phyloP scores from a whole-genome alignment of 2,113 vertebrate genomes.

The Girardinichthys multiradiatus region DNA sequence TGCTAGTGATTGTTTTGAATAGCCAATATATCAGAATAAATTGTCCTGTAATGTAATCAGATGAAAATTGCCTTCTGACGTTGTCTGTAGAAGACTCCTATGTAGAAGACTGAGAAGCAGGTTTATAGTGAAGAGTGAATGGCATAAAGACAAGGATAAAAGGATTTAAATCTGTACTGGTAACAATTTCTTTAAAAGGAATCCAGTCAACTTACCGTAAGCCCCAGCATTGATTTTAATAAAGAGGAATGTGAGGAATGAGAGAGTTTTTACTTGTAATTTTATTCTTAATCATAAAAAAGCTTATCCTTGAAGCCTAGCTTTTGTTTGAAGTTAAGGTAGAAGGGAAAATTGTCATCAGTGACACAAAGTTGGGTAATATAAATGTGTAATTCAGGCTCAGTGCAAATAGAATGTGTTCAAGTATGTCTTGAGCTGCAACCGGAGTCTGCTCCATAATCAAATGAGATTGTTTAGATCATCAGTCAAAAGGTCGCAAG shows the following conservation, averaged over 20 bases:
- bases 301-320: slow-evolving; percentile 19
- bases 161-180: slow-evolving; percentile 57
- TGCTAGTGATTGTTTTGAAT: slow-evolving; percentile 68
- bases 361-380: slow-evolving; percentile 11
- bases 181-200: slow-evolving; percentile 64
- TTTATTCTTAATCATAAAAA: slow-evolving; percentile 41
- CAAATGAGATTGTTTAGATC: slow-evolving; percentile 50
- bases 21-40: slow-evolving; percentile 69
- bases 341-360: slow-evolving; percentile 13
- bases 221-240: slow-evolving; percentile 50
- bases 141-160: slow-evolving; percentile 47
- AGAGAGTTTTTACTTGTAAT: slow-evolving; percentile 27
- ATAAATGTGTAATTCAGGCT: slow-evolving; percentile 51
- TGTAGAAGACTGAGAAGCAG: slow-evolving; percentile 39
- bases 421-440: slow-evolving; percentile 33
- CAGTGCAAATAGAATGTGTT: slow-evolving; percentile 14
- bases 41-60: slow-evolving; percentile 73
- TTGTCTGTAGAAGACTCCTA: slow-evolving; percentile 59
- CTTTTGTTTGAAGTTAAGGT: slow-evolving; percentile 13
- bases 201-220: slow-evolving; percentile 63
- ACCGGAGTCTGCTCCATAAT: slow-evolving; percentile 46
- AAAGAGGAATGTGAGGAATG: slow-evolving; percentile 57
- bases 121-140: slow-evolving; percentile 48
- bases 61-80: slow-evolving; percentile 71
- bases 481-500: slow-evolving; percentile 45